These are phyloP conservation scores for Sclerurus mexicanus DNA, from an alignment of 2,113 vertebrate species.

Conservation along the genomic window DNA sequence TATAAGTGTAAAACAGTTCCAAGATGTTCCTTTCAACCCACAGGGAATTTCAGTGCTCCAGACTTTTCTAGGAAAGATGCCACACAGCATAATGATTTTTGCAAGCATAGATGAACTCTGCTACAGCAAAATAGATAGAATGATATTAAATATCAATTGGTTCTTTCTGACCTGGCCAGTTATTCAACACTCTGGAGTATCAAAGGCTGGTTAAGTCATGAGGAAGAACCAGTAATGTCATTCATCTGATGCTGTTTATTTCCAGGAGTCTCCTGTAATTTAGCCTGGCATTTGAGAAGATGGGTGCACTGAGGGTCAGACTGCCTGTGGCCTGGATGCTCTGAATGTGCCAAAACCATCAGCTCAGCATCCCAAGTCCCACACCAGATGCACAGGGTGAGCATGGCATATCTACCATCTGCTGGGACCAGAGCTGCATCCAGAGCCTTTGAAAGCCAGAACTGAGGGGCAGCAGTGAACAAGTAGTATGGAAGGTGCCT, in stretches of 20 bases:
- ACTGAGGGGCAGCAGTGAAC: neutral
- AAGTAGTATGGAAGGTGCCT: neutral
- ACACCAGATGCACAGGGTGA: neutral
- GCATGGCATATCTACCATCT: rapidly evolving
- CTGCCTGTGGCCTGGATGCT: neutral
- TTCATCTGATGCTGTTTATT: neutral
- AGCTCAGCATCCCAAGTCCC: neutral
- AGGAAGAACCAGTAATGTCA: neutral
- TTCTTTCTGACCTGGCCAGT: neutral
- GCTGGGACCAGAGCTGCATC: neutral
- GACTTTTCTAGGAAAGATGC: neutral
- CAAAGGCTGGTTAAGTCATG: neutral
- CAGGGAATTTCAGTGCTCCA: neutral
- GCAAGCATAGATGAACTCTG: neutral
- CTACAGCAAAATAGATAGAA: neutral
- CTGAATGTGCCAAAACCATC: rapidly evolving
- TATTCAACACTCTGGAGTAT: neutral
- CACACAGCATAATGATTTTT: neutral
- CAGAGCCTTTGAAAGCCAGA: neutral
- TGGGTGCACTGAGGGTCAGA: neutral
- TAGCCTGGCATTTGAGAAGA: neutral
- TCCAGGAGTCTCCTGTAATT: neutral
- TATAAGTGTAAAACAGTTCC: neutral
- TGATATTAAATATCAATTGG: neutral
- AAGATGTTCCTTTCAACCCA: neutral